phyloP scores from a whole-genome alignment of 2,113 vertebrate species.

The Coreoperca whiteheadi region DNA sequence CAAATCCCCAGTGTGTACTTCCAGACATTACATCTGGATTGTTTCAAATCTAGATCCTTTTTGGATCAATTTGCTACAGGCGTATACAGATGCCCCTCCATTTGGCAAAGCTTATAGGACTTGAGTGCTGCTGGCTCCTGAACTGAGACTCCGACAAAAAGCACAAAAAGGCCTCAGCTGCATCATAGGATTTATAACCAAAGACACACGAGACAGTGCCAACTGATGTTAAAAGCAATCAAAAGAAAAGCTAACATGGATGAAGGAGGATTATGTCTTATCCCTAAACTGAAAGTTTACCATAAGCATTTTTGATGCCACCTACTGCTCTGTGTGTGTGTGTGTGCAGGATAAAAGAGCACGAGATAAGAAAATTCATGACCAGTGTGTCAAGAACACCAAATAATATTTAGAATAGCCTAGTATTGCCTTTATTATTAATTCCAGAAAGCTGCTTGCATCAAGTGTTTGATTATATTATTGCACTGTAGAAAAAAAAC shows the following conservation, averaged over 20 bases:
- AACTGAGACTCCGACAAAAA: conserved; percentile 48
- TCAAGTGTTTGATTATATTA: not conserved
- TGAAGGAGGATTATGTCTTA: conserved; percentile 12
- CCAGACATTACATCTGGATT: conserved; percentile 36
- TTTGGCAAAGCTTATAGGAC: conserved; percentile 47
- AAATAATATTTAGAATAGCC: not conserved
- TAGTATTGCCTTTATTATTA: not conserved
- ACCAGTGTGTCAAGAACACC: not conserved
- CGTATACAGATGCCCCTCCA: conserved; percentile 15
- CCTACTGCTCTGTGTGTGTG: not conserved
- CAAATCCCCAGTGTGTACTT: not conserved
- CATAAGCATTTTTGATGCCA: conserved; percentile 15
- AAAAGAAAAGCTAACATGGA: conserved; percentile 26
- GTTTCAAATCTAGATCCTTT: conserved; percentile 29
- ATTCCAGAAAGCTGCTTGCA: not conserved
- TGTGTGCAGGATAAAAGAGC: not conserved
- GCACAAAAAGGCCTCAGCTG: conserved; percentile 29
- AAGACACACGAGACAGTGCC: conserved; percentile 14
- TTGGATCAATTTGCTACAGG: conserved; percentile 21
- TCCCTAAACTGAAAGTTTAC: conserved; percentile 10
- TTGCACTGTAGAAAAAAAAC: not conserved
- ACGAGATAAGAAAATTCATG: not conserved
- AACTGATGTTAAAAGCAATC: conserved; percentile 39
- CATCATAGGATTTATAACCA: conserved; percentile 42
- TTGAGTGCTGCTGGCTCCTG: conserved; percentile 44